Percentiles rank a stretch among this genome's conserved stretches.
phyloP scores from a whole-genome alignment of 2,113 vertebrate species.

The Physeter macrocephalus region DNA sequence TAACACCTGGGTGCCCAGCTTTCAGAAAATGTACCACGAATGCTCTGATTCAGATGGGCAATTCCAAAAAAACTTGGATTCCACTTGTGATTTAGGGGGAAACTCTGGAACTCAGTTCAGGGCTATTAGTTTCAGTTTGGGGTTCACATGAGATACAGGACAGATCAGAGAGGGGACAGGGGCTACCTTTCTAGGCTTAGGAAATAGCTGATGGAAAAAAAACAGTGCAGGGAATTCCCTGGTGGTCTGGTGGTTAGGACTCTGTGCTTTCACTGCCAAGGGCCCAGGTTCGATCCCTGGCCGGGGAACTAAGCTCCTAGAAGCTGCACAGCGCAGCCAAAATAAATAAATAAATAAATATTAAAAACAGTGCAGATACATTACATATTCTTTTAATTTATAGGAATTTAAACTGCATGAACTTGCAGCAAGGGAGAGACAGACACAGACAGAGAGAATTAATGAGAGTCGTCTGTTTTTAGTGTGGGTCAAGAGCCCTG shows the following conservation, averaged over 20 bases:
- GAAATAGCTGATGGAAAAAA: background rate
- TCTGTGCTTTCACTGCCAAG: background rate
- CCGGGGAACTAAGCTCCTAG: background rate
- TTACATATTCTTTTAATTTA: background rate
- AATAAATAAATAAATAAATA: background rate
- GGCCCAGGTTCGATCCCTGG: background rate
- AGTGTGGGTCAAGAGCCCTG: fast-evolving
- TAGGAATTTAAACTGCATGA: background rate
- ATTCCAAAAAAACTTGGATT: background rate
- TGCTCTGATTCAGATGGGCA: background rate
- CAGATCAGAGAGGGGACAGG: background rate
- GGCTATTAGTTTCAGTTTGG: background rate
- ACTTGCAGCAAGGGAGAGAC: background rate
- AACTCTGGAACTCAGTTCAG: background rate
- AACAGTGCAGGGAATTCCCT: background rate
- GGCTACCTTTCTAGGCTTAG: background rate
- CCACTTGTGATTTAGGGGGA: background rate
- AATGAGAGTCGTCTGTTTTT: background rate
- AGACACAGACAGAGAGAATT: background rate
- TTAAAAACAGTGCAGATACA: background rate
- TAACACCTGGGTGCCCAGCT: no score
- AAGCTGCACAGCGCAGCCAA: background rate
- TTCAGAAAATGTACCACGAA: background rate
- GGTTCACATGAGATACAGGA: background rate
- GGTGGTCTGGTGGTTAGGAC: background rate